Evolutionary conservation across 2,888 invertebrate species (phyloP).

Genomic region (Scrobipalpa costella): DNA sequence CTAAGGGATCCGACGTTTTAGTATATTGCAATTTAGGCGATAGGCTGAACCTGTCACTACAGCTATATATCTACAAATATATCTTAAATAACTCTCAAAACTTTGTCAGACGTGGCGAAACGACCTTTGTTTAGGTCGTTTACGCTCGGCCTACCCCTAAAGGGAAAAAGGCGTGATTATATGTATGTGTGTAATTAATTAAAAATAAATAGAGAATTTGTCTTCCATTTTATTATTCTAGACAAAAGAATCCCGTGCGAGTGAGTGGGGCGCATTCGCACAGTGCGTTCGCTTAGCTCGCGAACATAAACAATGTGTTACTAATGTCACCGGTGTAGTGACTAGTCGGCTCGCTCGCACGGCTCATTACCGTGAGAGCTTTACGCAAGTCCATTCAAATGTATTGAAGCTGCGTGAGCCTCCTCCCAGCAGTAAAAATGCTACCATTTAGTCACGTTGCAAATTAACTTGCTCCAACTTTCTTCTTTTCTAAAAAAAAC

Average conservation of each 20-base stretch:
- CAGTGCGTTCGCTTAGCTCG: constrained; percentile 12
- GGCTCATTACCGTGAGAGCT: constrained; percentile 74
- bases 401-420: constrained; percentile 47
- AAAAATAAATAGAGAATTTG: too few relatives aligned
- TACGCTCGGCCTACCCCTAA: too few relatives aligned
- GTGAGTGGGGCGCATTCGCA: neutral
- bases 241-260: constrained; percentile 1
- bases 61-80: too few relatives aligned
- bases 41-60: too few relatives aligned
- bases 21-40: too few relatives aligned
- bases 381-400: constrained; percentile 51
- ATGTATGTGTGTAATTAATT: too few relatives aligned
- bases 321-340: constrained; percentile 64
- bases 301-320: constrained; percentile 56
- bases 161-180: too few relatives aligned
- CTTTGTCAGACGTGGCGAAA: too few relatives aligned
- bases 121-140: too few relatives aligned
- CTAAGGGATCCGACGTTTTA: too few relatives aligned
- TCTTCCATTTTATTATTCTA: too few relatives aligned
- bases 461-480: constrained; percentile 28
- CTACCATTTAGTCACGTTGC: constrained; percentile 36
- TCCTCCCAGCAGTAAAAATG: constrained; percentile 36
- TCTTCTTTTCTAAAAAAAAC: constrained; percentile 27
- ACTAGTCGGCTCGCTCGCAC: constrained; percentile 53
- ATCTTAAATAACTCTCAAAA: too few relatives aligned